These are phyloP conservation scores for Diplolepis rosae DNA, from an alignment of 2,888 invertebrate genomes.

Conservation along the genomic window DNA sequence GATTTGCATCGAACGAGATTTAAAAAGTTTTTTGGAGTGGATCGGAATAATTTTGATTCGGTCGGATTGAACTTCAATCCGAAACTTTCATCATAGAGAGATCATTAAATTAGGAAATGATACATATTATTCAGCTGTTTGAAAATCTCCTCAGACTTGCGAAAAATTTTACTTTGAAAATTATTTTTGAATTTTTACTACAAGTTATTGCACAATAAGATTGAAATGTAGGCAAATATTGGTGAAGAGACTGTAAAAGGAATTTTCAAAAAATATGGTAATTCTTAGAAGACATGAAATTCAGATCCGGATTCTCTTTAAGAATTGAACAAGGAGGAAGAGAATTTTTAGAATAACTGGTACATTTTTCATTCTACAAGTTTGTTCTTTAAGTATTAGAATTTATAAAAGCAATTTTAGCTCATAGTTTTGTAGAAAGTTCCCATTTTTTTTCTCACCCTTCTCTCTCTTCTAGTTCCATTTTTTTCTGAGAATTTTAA, in stretches of 20 bases:
- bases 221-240: background rate
- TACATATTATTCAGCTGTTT: too few relatives aligned
- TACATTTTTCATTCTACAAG: constrained; percentile 2
- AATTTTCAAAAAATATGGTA: background rate
- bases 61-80: too few relatives aligned
- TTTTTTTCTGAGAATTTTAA: background rate
- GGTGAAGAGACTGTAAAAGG: too few relatives aligned
- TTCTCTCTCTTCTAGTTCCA: background rate
- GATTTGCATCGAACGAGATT: too few relatives aligned
- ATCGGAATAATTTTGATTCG: too few relatives aligned
- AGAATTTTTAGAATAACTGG: background rate
- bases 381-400: constrained; percentile 4
- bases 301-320: background rate
- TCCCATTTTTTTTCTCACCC: background rate
- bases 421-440: background rate
- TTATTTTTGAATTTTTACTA: too few relatives aligned
- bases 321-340: background rate
- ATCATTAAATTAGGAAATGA: too few relatives aligned
- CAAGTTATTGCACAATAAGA: too few relatives aligned
- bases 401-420: constrained; percentile 8
- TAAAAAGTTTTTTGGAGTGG: too few relatives aligned
- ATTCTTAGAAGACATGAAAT: background rate
- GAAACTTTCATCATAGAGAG: too few relatives aligned
- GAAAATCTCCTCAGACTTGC: too few relatives aligned
- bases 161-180: too few relatives aligned